Evolutionary conservation across 2,888 invertebrate genomes (phyloP).

Genomic region (Argyresthia albistria): DNA sequence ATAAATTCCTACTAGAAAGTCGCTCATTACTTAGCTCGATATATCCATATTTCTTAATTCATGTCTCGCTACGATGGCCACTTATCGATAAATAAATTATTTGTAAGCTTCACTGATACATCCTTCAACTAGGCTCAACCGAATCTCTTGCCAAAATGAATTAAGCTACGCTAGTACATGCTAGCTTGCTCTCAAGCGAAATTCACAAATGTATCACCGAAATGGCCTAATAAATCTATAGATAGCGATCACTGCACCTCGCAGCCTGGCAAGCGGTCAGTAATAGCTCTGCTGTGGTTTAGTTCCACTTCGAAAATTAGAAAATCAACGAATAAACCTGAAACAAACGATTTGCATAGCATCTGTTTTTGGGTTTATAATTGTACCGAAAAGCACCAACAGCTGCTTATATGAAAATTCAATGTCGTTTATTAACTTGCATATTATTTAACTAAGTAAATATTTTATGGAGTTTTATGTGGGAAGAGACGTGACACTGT

Average conservation of each 20-base stretch:
- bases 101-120: too few relatives aligned
- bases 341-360: neutral
- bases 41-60: too few relatives aligned
- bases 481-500: too few relatives aligned
- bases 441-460: too few relatives aligned
- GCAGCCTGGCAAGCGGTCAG: constrained; percentile 3
- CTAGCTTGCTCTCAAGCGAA: neutral
- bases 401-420: too few relatives aligned
- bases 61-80: too few relatives aligned
- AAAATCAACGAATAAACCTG: neutral
- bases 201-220: constrained; percentile 5
- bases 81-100: too few relatives aligned
- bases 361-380: neutral
- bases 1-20: too few relatives aligned
- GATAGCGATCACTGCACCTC: constrained; percentile 4
- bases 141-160: neutral
- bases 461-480: too few relatives aligned
- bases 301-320: neutral
- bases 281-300: constrained; percentile 1
- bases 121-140: too few relatives aligned
- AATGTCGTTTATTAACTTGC: too few relatives aligned
- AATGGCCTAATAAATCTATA: constrained; percentile 6
- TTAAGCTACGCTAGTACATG: neutral
- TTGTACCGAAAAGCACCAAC: neutral
- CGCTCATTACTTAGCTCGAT: too few relatives aligned